Evolutionary conservation across 2,797 vertebrate genomes (phyloP).

Genomic region (Scolopax bukidnonensis): DNA sequence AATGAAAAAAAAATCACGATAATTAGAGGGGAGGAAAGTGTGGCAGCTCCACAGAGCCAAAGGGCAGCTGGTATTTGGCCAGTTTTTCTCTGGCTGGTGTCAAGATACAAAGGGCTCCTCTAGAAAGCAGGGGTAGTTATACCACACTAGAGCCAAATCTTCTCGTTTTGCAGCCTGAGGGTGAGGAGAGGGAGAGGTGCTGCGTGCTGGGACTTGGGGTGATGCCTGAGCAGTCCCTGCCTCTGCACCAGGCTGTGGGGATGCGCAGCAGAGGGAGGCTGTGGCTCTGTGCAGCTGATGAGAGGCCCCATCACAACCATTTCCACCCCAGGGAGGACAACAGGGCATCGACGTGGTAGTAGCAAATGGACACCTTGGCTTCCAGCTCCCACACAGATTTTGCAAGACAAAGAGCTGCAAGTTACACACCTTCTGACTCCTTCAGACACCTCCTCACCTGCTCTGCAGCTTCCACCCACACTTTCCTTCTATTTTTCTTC

Average conservation of each 20-base stretch:
- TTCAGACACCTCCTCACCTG: neutral
- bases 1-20: neutral
- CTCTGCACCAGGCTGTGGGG: accelerated
- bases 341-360: neutral
- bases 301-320: neutral
- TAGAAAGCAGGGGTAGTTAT: neutral
- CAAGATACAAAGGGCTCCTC: neutral
- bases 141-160: neutral
- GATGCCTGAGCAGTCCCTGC: neutral
- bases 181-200: neutral
- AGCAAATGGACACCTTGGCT: neutral
- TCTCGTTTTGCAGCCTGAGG: neutral
- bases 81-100: neutral
- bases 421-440: neutral
- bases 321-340: neutral
- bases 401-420: neutral
- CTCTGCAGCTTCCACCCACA: neutral
- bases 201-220: neutral
- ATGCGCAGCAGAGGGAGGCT: neutral
- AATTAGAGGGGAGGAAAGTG: neutral
- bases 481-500: constrained; percentile 29
- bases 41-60: neutral
- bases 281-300: neutral
- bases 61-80: neutral
- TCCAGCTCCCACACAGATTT: neutral